Conservation (phyloP, 2,888 invertebrate genomes). For the Carcina quercana region DNA sequence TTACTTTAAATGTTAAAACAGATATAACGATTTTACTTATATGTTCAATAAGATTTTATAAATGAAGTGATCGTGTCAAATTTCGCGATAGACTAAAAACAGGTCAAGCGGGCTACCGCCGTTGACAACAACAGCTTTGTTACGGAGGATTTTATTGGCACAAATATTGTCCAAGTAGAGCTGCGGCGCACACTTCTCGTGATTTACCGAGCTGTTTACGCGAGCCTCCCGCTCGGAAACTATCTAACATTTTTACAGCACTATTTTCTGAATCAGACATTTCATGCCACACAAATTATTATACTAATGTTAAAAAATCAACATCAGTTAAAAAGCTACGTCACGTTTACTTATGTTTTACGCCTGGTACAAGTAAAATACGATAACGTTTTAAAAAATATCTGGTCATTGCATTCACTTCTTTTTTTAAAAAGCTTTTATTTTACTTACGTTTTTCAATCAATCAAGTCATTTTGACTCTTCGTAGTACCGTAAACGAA, state of each 20-base stretch:
- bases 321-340: constrained; percentile 19
- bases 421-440: too few relatives aligned
- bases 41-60: constrained; percentile 29
- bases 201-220: constrained; percentile 71
- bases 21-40: too few relatives aligned
- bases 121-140: constrained; percentile 70
- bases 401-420: too few relatives aligned
- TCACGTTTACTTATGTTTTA: constrained; percentile 6
- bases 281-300: constrained; percentile 53
- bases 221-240: constrained; percentile 50
- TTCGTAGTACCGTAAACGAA: too few relatives aligned
- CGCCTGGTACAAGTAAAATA: neutral
- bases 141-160: constrained; percentile 68
- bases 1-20: too few relatives aligned
- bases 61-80: constrained; percentile 33
- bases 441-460: too few relatives aligned
- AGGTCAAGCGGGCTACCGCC: constrained; percentile 57
- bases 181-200: constrained; percentile 55
- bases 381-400: too few relatives aligned
- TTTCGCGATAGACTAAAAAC: constrained; percentile 55
- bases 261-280: constrained; percentile 51
- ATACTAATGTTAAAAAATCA: constrained; percentile 46
- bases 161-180: constrained; percentile 68
- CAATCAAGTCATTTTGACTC: too few relatives aligned
- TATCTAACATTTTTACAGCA: constrained; percentile 56